phyloP scores from a whole-genome alignment of 2,113 vertebrate species.

The Onychostruthus taczanowskii region DNA sequence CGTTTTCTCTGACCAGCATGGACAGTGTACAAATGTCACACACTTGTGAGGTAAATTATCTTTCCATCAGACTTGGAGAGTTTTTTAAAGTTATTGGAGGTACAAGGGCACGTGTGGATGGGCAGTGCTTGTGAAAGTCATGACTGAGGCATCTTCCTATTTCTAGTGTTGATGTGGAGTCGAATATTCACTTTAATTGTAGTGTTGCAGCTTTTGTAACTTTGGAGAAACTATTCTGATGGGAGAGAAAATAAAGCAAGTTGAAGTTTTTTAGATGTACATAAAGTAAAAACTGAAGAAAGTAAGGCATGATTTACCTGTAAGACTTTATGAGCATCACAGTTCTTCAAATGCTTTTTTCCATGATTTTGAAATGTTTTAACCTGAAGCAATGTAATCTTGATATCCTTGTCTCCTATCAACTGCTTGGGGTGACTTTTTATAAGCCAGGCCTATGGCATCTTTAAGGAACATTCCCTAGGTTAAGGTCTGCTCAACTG shows the following conservation, averaged over 20 bases:
- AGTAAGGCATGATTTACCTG: neutral
- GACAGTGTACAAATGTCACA: neutral
- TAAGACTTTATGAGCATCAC: neutral
- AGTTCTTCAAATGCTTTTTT: neutral
- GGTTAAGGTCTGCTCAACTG: neutral
- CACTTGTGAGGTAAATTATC: neutral
- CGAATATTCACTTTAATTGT: neutral
- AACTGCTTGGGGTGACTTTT: neutral
- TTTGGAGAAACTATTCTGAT: neutral
- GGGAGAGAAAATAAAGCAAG: neutral
- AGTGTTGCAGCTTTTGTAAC: neutral
- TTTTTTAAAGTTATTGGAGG: neutral
- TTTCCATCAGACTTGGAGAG: neutral
- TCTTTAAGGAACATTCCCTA: neutral
- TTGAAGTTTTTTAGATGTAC: neutral
- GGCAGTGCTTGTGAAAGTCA: neutral
- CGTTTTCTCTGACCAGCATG: neutral
- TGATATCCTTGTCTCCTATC: neutral
- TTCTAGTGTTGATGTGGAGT: neutral
- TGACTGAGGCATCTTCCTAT: neutral
- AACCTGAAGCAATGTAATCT: neutral
- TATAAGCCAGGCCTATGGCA: neutral
- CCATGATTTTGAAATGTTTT: neutral
- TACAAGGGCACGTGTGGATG: fast-evolving
- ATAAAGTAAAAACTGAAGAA: neutral